Conservation (phyloP, 2,113 vertebrate genomes). For the Misgurnus mizolepis region DNA sequence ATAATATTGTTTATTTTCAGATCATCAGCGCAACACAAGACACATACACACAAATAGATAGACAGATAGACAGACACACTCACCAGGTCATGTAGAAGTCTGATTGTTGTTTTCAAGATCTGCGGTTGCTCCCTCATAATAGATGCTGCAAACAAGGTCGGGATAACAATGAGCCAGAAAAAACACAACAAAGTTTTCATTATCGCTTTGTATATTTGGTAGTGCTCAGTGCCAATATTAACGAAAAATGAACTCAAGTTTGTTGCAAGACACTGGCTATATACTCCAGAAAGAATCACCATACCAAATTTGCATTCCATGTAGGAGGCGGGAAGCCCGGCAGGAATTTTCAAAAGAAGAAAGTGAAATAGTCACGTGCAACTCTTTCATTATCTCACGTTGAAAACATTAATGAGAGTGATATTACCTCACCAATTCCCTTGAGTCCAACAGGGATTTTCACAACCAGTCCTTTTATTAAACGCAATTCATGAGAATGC, state of each 20-base stretch:
- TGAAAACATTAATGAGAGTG: not conserved
- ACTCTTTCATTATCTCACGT: not conserved
- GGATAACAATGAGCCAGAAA: not conserved
- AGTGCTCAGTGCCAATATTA: not conserved
- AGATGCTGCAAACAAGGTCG: not conserved
- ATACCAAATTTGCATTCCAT: conserved; percentile 6
- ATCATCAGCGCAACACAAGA: too few relatives aligned
- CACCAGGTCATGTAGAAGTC: conserved; percentile 22
- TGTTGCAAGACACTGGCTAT: conserved; percentile 10
- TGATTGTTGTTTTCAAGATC: not conserved
- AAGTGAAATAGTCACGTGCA: conserved; percentile 9
- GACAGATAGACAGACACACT: not conserved
- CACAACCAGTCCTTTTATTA: not conserved
- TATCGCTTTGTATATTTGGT: not conserved
- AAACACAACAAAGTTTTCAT: conserved; percentile 29
- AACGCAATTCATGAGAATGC: too few relatives aligned
- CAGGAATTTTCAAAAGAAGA: conserved; percentile 20
- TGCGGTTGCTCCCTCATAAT: not conserved
- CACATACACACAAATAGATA: not conserved
- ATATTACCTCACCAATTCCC: not conserved
- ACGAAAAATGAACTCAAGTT: not conserved
- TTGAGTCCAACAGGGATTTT: not conserved
- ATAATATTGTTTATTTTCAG: too few relatives aligned
- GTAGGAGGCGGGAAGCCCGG: conserved; percentile 22
- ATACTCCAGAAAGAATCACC: not conserved